Base-by-base conservation (phyloP, 2,888 invertebrate genomes). In the Cheilosia impressa region DNA sequence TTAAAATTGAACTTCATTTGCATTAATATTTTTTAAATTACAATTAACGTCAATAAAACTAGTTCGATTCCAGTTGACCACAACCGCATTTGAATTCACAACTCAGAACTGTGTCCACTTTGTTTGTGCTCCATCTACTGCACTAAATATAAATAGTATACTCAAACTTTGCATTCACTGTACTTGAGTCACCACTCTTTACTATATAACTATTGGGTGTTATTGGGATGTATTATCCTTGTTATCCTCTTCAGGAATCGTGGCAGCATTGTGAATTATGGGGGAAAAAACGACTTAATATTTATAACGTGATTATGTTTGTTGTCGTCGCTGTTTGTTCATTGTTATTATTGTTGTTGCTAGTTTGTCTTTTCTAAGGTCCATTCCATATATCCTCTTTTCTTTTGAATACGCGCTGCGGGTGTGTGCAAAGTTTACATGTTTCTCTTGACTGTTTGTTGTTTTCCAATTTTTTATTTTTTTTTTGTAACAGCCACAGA, bases 241-340 rank as follows among this genome's bases (percentile, higher is more conserved):
- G 62, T 72, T 77, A 69, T 62, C 50, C 68, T 53, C 73, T 68
- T 63, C 63, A 75, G 60, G 55, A 62, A 65, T 63, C 79, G 43
- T 45, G 53, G 66, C 31, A 47, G 45, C 38, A 27, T 62, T 68
- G 24, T 27, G 13, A 65, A 72, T 50, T 62, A 76, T 76, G 38
- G 3, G 34, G 27, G 69, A 75, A 50, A 63, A 80, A 80, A 65
- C 45, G n/a, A 62, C 53, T 60, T 76, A 85, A 85, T 88, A 89
- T 89, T 88, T 87, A 88, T 89, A 89, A 90, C 85, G 65, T 78
- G 89, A 90, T 90, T 89, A 88, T 88, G 79, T 89, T 89, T 89
- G 88, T 90, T 89, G 89, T 90, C 89, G 88, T 88, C 89, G 88
- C 89, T 80, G 73, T 90, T 88, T 88, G 88, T 88, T 88, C 89